These are phyloP conservation scores for Gymnosoma rotundatum DNA, from an alignment of 2,888 invertebrate species.

Conservation along the genomic window DNA sequence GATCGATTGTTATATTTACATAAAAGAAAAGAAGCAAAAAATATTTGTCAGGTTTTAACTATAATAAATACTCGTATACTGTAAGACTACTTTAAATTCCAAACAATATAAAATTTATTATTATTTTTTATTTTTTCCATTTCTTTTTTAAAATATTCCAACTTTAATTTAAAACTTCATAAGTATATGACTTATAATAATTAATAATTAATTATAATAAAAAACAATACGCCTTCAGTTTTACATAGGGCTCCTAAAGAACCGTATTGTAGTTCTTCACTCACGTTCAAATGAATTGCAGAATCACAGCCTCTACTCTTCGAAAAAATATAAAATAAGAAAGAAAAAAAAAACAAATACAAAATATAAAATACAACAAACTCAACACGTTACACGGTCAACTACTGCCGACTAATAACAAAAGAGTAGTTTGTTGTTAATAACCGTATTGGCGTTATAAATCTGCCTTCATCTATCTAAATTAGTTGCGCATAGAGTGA, in stretches of 20 bases:
- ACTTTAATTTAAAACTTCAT: conserved; percentile 28
- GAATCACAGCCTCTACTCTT: conserved; percentile 42
- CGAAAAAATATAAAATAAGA: conserved; percentile 6
- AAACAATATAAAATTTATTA: conserved; percentile 60
- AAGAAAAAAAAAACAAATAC: not conserved
- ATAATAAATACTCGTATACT: conserved; percentile 31
- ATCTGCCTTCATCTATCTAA: conserved; percentile 45
- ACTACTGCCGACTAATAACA: conserved; percentile 27
- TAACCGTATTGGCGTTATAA: conserved; percentile 44
- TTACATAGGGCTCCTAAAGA: conserved; percentile 79
- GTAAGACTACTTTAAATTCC: conserved; percentile 73
- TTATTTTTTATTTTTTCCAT: conserved; percentile 6
- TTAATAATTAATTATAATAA: conserved; percentile 37
- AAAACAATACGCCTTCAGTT: conserved; percentile 75
- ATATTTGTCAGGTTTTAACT: conserved; percentile 62
- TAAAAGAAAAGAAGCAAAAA: conserved; percentile 15
- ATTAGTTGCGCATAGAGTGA: conserved; percentile 68
- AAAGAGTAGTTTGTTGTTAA: conserved; percentile 46
- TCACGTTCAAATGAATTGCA: conserved; percentile 30
- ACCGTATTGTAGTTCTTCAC: conserved; percentile 66
- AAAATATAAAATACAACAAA: too few relatives aligned
- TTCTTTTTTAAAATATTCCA: conserved; percentile 30
- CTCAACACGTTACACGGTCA: conserved; percentile 41
- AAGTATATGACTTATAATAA: conserved; percentile 24
- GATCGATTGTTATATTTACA: conserved; percentile 31